These are phyloP conservation scores for Buathra laborator DNA, from an alignment of 2,888 invertebrate genomes.

Conservation along the genomic window DNA sequence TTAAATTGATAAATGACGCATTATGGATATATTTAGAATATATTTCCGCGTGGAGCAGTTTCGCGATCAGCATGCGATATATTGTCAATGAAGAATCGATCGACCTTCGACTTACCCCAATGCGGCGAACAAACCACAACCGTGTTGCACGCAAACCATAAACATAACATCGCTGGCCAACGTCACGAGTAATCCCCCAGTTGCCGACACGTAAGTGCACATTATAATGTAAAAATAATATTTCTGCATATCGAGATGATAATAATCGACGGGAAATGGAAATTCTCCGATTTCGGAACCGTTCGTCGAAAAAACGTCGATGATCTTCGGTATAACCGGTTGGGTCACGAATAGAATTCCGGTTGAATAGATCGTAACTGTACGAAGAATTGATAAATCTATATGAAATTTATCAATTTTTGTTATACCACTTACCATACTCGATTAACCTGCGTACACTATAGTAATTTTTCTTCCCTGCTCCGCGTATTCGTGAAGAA, in stretches of 20 bases:
- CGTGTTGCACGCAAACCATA: conserved; percentile 30
- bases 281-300: conserved; percentile 47
- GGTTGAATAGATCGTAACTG: conserved; percentile 39
- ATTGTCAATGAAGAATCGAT: background rate
- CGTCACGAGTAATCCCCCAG: background rate
- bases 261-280: conserved; percentile 56
- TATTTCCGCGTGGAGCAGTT: background rate
- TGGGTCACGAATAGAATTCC: conserved; percentile 45
- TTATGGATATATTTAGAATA: too few species aligned
- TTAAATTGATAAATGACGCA: too few species aligned
- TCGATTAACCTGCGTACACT: conserved; percentile 46
- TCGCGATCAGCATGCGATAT: background rate
- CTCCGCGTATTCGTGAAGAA: conserved; percentile 53
- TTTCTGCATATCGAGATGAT: conserved; percentile 45
- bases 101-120: conserved; percentile 24
- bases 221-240: conserved; percentile 50
- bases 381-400: background rate
- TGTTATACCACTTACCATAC: background rate
- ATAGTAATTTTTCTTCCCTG: conserved; percentile 35
- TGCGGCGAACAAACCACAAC: conserved; percentile 34
- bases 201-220: conserved; percentile 28
- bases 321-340: conserved; percentile 50
- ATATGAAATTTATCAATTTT: background rate
- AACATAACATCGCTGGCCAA: background rate
- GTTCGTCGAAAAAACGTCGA: conserved; percentile 46